phyloP scores from a whole-genome alignment of 2,797 vertebrate genomes.

The Dendrocincla tyrannina region DNA sequence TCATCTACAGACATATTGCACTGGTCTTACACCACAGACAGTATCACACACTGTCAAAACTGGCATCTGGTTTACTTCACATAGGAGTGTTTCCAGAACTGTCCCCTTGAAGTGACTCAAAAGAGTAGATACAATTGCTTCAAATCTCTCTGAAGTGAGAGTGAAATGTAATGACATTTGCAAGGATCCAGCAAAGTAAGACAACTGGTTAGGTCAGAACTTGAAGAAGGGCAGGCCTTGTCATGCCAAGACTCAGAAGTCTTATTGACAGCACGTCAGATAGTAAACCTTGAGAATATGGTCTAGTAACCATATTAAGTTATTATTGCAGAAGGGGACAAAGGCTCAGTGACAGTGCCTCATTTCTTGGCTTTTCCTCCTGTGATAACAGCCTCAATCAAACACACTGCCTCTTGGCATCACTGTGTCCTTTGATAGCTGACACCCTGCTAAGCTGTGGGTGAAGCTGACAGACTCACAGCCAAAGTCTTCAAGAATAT shows the following conservation, averaged over 20 bases:
- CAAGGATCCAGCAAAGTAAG: background rate
- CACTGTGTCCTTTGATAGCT: background rate
- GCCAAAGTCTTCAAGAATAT: background rate
- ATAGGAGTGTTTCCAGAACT: background rate
- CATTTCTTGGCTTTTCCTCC: background rate
- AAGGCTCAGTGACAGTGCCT: background rate
- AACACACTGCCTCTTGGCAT: background rate
- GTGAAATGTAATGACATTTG: conserved; percentile 1
- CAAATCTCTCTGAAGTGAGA: conserved; percentile 9
- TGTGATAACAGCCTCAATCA: background rate
- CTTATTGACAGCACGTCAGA: background rate
- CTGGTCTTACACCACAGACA: background rate
- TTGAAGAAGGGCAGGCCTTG: background rate
- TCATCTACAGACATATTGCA: background rate
- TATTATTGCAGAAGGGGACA: background rate
- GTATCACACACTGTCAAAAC: background rate
- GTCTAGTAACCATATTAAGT: background rate
- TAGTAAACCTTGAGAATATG: background rate
- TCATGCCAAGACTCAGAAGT: background rate
- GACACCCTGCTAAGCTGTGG: background rate
- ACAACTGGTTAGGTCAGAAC: background rate
- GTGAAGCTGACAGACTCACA: background rate
- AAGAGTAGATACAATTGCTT: background rate
- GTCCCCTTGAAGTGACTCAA: background rate
- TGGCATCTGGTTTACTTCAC: conserved; percentile 23